These are phyloP conservation scores for Crenichthys baileyi DNA, from an alignment of 2,797 vertebrate species.

Conservation along the genomic window DNA sequence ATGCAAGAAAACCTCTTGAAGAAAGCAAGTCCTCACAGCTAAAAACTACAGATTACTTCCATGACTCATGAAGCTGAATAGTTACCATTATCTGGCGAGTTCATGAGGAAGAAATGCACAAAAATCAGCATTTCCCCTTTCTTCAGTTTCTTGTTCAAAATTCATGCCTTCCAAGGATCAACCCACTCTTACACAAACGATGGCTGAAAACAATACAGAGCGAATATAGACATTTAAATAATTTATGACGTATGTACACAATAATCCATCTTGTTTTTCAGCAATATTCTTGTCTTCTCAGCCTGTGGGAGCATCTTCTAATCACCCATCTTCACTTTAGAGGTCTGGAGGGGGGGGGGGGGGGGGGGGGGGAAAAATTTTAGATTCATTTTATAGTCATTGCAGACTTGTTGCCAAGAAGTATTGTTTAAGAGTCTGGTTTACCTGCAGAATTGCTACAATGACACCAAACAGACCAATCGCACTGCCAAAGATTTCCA, in stretches of 20 bases:
- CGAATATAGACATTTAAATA: conserved; percentile 90
- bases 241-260: conserved; percentile 92
- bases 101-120: background rate
- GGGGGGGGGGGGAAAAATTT: conserved; percentile 2
- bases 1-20: conserved; percentile 11
- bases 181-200: conserved; percentile 72
- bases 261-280: conserved; percentile 80
- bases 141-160: conserved; percentile 16
- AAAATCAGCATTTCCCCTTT: background rate
- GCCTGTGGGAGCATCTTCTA: conserved; percentile 68
- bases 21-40: background rate
- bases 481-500: conserved; percentile 99
- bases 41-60: background rate
- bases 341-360: conserved; percentile 82
- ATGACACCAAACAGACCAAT: conserved; percentile 98
- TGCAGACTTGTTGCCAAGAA: background rate
- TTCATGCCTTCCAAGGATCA: conserved; percentile 3
- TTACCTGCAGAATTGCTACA: conserved; percentile 97
- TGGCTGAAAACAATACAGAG: conserved; percentile 78
- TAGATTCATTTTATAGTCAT: background rate
- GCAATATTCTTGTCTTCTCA: conserved; percentile 64
- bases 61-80: background rate
- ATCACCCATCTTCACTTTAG: conserved; percentile 99
- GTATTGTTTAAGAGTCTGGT: background rate
- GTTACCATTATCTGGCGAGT: background rate